Base-by-base conservation (phyloP, 2,888 invertebrate genomes). In the Drosophila diplacantha region DNA sequence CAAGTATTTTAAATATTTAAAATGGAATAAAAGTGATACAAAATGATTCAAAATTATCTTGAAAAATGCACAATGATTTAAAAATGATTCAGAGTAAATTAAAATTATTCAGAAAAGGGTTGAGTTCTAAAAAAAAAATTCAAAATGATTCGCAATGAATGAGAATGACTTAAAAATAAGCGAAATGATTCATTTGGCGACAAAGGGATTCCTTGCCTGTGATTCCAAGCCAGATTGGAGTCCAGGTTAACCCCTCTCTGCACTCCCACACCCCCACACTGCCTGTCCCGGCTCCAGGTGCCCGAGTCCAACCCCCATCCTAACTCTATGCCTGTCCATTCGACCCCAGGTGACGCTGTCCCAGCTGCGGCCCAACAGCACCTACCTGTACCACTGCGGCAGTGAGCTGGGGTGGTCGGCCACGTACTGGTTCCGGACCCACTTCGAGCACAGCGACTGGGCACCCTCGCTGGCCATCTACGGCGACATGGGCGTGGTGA, bases 401-500 rank as follows among this genome's bases (percentile, higher is more conserved):
- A 95, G 95, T 65, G 85, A 89, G 11, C 86, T 90, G 63, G 96
- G 96, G 0, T 97, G 96, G 96, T 97, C 97, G 0, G 90, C 92
- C 34, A 73, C 91, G 76, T 97, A 94, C 88, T 92, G 90, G 84
- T 95, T 98, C 88, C 91, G 89, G 75, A 95, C 96, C 0, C 90
- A 92, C 0, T 93, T 93, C 11, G 87, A 88, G 2, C 91, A 91
- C 14, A 90, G 90, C 24, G 85, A 92, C 70, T 97, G 96, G 96
- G 90, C 92, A 18, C 95, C 96, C 0, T 90, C 91, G 18, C 89
- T 97, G 38, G 97, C 95, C 26, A 92, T 98, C 75, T 98, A 93
- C 85, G 98, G 98, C 0, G 98, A 98, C 87, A 93, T 99, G 94
- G 98, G 98, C 31, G 95, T 94, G 86, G 93, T 92, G 74, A 98